phyloP scores from a whole-genome alignment of 2,888 invertebrate species.

The Mimumesa dahlbomi region DNA sequence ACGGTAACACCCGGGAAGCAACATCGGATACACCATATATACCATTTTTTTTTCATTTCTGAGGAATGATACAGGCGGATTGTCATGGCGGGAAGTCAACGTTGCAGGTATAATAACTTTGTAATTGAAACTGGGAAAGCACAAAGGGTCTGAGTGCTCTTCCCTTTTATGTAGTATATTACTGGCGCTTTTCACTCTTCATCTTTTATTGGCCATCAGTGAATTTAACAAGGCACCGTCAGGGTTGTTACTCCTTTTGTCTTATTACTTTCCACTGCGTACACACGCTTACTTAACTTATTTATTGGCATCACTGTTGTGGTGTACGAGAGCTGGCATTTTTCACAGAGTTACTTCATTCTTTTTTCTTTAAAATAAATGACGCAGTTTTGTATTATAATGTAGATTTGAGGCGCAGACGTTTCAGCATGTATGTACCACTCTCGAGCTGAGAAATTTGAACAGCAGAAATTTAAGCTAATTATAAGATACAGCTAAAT shows the following conservation, averaged over 20 bases:
- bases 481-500: no score
- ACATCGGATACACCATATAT: not conserved
- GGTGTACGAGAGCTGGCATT: no score
- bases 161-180: not conserved
- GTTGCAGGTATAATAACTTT: conserved; percentile 48
- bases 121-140: conserved; percentile 34
- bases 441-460: no score
- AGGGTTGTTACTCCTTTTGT: not conserved
- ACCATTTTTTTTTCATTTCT: not conserved
- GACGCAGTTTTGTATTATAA: no score
- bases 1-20: conserved; percentile 3
- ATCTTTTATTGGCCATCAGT: not conserved
- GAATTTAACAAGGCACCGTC: not conserved
- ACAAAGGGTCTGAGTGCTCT: conserved; percentile 20
- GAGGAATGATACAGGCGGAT: conserved; percentile 3
- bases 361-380: no score
- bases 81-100: conserved; percentile 7
- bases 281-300: no score
- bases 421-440: no score
- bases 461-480: no score
- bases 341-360: no score
- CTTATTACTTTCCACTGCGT: not conserved
- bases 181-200: not conserved
- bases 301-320: no score
- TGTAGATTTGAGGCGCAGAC: no score